Evolutionary conservation across 1,140 invertebrate species (phyloP).

Genomic region (Kradibia gibbosae): DNA sequence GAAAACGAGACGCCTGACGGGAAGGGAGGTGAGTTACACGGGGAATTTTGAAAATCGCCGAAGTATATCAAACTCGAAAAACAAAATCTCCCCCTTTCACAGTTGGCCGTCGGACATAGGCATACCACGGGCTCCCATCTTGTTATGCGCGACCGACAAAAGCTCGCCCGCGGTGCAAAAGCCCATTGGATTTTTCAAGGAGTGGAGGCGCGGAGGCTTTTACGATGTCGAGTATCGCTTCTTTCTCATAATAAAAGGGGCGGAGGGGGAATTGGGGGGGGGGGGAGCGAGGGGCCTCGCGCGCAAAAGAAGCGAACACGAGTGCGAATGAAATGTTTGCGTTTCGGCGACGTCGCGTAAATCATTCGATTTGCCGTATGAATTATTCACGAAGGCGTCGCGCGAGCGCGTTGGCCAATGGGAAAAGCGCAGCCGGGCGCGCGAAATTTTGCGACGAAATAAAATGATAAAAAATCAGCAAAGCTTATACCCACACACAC

Average conservation of each 20-base stretch:
- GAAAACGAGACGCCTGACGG: not conserved
- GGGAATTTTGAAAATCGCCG: slow-evolving; percentile 14
- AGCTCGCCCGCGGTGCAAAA: slow-evolving; percentile 44
- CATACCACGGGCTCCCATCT: slow-evolving; percentile 7
- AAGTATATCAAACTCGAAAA: slow-evolving; percentile 29
- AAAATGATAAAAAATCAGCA: not conserved
- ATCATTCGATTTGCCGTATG: slow-evolving; percentile 50
- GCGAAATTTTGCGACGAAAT: slow-evolving; percentile 1
- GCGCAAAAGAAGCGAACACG: slow-evolving; percentile 31
- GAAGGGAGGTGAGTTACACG: not conserved
- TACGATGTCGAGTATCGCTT: slow-evolving; percentile 27
- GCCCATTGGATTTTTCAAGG: slow-evolving; percentile 17
- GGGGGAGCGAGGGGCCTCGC: not conserved
- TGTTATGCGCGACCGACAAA: slow-evolving; percentile 35
- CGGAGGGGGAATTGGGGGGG: no score
- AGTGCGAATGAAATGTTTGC: slow-evolving; percentile 41
- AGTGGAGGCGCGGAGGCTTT: slow-evolving; percentile 7
- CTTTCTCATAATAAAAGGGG: slow-evolving; percentile 30
- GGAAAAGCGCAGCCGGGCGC: slow-evolving; percentile 3
- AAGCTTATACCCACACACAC: no score
- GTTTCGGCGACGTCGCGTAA: slow-evolving; percentile 47
- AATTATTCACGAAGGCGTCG: slow-evolving; percentile 44
- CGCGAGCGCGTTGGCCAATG: not conserved
- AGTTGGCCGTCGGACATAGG: not conserved
- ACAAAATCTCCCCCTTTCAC: not conserved